Evolutionary conservation across 2,797 vertebrate species (phyloP).

Genomic region (Syncerus caffer): DNA sequence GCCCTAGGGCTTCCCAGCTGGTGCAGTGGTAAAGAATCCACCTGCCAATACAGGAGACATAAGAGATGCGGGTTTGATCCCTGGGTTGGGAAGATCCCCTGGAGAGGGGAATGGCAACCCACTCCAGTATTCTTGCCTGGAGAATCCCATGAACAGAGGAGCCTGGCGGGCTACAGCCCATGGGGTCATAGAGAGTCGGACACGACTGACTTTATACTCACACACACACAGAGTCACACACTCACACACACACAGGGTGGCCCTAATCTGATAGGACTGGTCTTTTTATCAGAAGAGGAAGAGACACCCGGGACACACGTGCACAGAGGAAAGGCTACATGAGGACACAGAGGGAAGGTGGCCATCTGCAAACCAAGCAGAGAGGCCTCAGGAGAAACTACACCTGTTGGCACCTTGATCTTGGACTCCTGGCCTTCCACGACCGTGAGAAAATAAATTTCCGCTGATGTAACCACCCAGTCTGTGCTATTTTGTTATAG

Average conservation of each 20-base stretch:
- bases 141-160: not conserved
- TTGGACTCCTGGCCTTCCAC: not conserved
- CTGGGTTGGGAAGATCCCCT: not conserved
- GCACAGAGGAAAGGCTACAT: not conserved
- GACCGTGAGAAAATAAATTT: not conserved
- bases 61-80: not conserved
- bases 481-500: not conserved
- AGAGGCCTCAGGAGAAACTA: not conserved
- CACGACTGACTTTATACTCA: not conserved
- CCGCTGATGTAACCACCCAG: not conserved
- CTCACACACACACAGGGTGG: not conserved
- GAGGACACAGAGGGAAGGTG: accelerated
- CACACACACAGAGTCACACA: not conserved
- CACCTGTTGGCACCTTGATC: not conserved
- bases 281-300: not conserved
- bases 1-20: not conserved
- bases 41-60: not conserved
- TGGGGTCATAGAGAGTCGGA: not conserved
- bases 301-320: accelerated
- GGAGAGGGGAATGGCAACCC: not conserved
- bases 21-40: not conserved
- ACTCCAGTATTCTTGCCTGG: not conserved
- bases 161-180: not conserved
- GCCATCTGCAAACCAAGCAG: not conserved
- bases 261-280: not conserved